Evolutionary conservation across 2,113 vertebrate genomes (phyloP), one percentile per base, ranked within the genome.

Genomic region (Dermatemys mawii): DNA sequence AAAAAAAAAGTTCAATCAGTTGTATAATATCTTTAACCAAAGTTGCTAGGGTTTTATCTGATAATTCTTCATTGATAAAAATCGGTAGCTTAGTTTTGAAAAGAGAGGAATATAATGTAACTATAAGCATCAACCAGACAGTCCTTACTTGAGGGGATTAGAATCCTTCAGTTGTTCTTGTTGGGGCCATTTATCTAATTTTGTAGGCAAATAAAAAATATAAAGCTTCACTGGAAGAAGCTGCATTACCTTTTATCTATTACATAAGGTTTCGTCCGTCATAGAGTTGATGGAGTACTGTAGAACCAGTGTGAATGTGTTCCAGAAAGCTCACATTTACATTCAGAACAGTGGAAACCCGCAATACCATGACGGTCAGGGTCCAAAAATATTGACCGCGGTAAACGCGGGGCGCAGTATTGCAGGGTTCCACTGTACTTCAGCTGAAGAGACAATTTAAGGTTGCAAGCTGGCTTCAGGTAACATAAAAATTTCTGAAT

Each of bases 211-310:
- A 89, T 92, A 93, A 90, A 89, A 92, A 93, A 93, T 82, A 78
- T 90, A 93, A 96, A 95, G 94, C 92, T 95, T 89, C 89, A 55
- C 96, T 94, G 94, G 0, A 96, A 92, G 87, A 95, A 95, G 85
- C 87, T 95, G 95, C 81, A 90, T 95, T 96, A 93, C 83, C 90
- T 92, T 93, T 70, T 55, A 55, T 55, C 90, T 49, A 86, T 94
- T 96, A 63, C 81, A 73, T 84, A 78, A 88, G 27, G 51, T 95
- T 96, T 96, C 92, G 95, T 7, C 95, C 54, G 11, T 27, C 26
- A 27, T 55, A 55, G 54, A 26, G 53, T 54, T 54, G 53, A 55
- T 55, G 26, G 26, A 11, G 27, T 55, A 55, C 54, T 55, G 27
- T 55, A 55, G 54, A 55, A 55, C 26, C 54, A 55, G 54, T 55